These are phyloP conservation scores for Betta splendens DNA, from an alignment of 2,797 vertebrate species.

Conservation along the genomic window DNA sequence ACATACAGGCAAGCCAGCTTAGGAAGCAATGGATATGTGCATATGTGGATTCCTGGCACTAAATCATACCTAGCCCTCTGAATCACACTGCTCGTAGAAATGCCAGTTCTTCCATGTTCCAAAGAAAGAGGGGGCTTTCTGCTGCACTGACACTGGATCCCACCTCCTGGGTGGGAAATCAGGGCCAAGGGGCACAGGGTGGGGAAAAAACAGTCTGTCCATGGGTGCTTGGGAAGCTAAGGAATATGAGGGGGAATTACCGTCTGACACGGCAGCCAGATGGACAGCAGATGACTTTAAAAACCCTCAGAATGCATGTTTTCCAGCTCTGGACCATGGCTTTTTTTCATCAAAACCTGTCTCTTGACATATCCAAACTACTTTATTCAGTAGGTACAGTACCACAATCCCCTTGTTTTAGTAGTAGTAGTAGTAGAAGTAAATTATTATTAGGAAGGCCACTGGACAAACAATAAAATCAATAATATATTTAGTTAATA, in stretches of 20 bases:
- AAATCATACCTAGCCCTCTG: conserved; percentile 54
- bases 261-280: conserved; percentile 61
- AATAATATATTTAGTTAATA: too few species aligned
- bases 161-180: conserved; percentile 56
- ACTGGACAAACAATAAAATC: too few species aligned
- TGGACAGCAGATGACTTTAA: conserved; percentile 77
- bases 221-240: conserved; percentile 66
- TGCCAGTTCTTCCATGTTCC: conserved; percentile 59
- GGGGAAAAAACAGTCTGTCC: conserved; percentile 68
- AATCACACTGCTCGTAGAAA: conserved; percentile 38
- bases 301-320: background rate
- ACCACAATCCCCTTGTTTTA: background rate
- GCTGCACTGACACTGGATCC: conserved; percentile 75
- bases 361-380: background rate
- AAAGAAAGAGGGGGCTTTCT: conserved; percentile 68
- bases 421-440: too few species aligned
- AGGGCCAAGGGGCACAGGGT: conserved; percentile 22
- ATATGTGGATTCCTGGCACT: conserved; percentile 53
- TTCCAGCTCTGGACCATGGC: background rate
- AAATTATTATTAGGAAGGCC: background rate
- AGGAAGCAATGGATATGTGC: conserved; percentile 27
- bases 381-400: background rate
- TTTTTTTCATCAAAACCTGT: conserved; percentile 8
- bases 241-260: conserved; percentile 64
- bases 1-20: conserved; percentile 40